A percentile compares a stretch with the other conserved stretches of the same genome.
Conservation (phyloP, 2,797 vertebrate genomes). For the Cygnus olor region DNA sequence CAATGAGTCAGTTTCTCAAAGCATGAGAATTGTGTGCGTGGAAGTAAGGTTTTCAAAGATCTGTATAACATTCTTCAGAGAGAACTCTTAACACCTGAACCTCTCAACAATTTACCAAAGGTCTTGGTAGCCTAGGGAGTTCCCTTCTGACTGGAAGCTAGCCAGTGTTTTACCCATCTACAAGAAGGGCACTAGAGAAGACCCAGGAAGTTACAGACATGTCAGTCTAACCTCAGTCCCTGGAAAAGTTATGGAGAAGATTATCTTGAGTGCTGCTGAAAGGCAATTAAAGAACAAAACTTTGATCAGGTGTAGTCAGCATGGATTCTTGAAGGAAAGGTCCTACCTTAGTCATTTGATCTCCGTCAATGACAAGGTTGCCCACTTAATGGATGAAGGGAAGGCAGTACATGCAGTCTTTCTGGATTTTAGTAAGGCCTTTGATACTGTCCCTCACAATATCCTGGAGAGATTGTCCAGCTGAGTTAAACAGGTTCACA, state of each 20-base stretch:
- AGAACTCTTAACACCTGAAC: not conserved
- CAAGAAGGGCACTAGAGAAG: not conserved
- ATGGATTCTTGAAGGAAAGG: not conserved
- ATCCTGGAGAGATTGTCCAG: too few relatives aligned
- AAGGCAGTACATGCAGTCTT: not conserved
- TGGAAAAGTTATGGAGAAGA: not conserved
- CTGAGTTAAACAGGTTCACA: too few relatives aligned
- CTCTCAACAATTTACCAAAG: not conserved
- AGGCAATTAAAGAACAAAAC: not conserved
- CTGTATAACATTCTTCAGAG: not conserved
- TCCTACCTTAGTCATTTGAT: not conserved
- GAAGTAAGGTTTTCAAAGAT: constrained; percentile 49
- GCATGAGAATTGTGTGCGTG: not conserved
- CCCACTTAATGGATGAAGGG: not conserved
- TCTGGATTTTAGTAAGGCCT: not conserved
- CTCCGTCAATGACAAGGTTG: not conserved
- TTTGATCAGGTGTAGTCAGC: not conserved
- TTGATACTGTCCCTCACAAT: not conserved
- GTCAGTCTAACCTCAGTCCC: not conserved
- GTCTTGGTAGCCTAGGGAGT: not conserved
- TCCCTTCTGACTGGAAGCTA: not conserved
- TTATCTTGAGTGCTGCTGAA: not conserved
- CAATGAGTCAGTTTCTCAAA: not conserved
- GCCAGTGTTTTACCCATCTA: not conserved
- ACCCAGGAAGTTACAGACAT: not conserved